These are phyloP conservation scores for Hirtodrosophila confusa DNA, from an alignment of 2,888 invertebrate genomes.

Conservation along the genomic window DNA sequence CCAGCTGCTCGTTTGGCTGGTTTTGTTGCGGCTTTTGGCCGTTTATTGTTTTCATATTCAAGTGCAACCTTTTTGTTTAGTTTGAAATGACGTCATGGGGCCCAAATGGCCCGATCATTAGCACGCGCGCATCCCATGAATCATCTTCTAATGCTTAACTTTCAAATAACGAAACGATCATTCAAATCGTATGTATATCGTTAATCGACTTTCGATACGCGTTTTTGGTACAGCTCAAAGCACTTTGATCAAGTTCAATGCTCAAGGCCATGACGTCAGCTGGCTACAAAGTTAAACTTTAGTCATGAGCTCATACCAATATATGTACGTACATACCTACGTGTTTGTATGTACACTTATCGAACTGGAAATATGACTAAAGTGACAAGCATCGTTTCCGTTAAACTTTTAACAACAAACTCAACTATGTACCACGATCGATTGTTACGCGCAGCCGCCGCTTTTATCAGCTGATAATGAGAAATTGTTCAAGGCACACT, in stretches of 20 bases:
- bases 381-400: constrained; percentile 43
- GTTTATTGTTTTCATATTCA: constrained; percentile 48
- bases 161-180: not conserved
- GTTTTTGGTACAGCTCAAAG: not conserved
- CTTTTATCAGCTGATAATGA: constrained; percentile 60
- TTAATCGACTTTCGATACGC: not conserved
- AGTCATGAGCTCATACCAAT: constrained; percentile 40
- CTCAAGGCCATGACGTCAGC: constrained; percentile 52
- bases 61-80: constrained; percentile 54
- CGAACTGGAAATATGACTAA: constrained; percentile 34
- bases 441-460: constrained; percentile 22
- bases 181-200: not conserved
- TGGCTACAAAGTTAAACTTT: constrained; percentile 12
- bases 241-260: constrained; percentile 33
- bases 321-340: not conserved
- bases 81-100: constrained; percentile 47
- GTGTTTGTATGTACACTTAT: not conserved
- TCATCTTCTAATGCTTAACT: constrained; percentile 21
- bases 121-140: constrained; percentile 21
- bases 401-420: constrained; percentile 38
- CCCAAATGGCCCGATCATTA: constrained; percentile 10
- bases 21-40: constrained; percentile 22
- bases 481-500: constrained; percentile 52
- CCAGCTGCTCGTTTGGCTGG: constrained; percentile 45
- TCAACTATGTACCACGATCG: constrained; percentile 23